Conservation (phyloP, 2,888 invertebrate species). For the Acrocyrtus sp. region DNA sequence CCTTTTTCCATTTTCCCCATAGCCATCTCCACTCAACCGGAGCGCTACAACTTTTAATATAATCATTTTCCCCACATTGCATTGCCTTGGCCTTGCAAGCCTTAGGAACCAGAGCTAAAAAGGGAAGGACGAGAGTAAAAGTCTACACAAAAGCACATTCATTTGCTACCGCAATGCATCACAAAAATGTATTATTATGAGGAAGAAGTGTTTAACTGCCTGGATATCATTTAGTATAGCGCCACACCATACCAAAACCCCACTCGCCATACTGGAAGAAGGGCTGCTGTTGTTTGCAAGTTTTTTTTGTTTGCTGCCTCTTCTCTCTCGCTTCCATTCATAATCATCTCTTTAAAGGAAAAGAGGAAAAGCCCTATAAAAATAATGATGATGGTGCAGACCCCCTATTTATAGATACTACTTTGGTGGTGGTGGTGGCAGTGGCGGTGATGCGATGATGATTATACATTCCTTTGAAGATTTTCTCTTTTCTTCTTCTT, state of each 20-base stretch:
- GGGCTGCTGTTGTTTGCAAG: no score
- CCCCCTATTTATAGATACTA: no score
- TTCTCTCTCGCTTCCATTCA: no score
- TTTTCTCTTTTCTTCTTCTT: background rate
- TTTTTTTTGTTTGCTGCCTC: no score
- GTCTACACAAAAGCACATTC: background rate
- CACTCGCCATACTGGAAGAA: background rate
- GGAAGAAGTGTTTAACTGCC: no score
- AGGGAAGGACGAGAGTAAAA: background rate
- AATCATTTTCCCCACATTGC: conserved; percentile 5
- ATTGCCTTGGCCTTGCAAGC: conserved; percentile 32
- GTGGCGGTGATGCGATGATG: background rate
- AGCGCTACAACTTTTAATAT: conserved; percentile 10
- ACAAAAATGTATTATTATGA: background rate
- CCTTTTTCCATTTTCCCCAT: conserved; percentile 2
- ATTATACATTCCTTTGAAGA: background rate
- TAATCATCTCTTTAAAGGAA: no score
- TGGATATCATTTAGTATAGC: no score
- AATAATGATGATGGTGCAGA: no score
- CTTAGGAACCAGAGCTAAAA: background rate
- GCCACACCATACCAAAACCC: conserved; percentile 2
- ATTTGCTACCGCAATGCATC: background rate
- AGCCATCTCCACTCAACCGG: background rate
- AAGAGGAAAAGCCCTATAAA: no score
- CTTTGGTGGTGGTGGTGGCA: conserved; percentile 14